phyloP scores from a whole-genome alignment of 2,888 invertebrate species.

The Muscina levida region DNA sequence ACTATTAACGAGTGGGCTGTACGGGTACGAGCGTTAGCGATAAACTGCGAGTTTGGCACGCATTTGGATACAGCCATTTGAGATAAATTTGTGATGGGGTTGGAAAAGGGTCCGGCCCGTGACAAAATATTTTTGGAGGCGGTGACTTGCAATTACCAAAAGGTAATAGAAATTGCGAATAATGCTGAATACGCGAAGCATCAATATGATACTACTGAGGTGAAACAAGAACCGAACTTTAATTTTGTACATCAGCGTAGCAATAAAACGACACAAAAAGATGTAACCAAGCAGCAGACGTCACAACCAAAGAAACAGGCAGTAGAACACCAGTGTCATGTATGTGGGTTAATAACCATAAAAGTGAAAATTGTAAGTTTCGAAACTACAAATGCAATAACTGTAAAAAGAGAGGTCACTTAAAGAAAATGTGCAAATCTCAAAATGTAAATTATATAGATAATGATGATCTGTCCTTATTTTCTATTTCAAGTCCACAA shows the following conservation, averaged over 20 bases:
- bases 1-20: constrained; percentile 57
- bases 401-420: constrained; percentile 52
- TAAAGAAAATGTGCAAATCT: constrained; percentile 46
- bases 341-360: constrained; percentile 45
- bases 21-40: constrained; percentile 46
- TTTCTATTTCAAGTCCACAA: not conserved
- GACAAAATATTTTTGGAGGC: constrained; percentile 62
- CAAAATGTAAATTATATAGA: constrained; percentile 20
- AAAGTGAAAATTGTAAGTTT: constrained; percentile 44
- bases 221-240: constrained; percentile 2
- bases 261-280: not conserved
- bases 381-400: constrained; percentile 36
- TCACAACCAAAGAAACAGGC: not conserved
- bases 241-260: not conserved
- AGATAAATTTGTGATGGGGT: constrained; percentile 54
- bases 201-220: constrained; percentile 33
- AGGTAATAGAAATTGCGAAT: constrained; percentile 48
- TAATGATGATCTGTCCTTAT: constrained; percentile 36
- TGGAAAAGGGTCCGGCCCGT: constrained; percentile 56
- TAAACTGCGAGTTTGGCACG: constrained; percentile 38
- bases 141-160: constrained; percentile 28
- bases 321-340: constrained; percentile 12
- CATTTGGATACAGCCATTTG: constrained; percentile 31
- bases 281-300: not conserved
- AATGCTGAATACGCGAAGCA: constrained; percentile 48